Percentiles rank a stretch among this genome's conserved stretches.
Evolutionary conservation across 2,888 invertebrate genomes (phyloP).

Genomic region (Hemithea aestivaria): DNA sequence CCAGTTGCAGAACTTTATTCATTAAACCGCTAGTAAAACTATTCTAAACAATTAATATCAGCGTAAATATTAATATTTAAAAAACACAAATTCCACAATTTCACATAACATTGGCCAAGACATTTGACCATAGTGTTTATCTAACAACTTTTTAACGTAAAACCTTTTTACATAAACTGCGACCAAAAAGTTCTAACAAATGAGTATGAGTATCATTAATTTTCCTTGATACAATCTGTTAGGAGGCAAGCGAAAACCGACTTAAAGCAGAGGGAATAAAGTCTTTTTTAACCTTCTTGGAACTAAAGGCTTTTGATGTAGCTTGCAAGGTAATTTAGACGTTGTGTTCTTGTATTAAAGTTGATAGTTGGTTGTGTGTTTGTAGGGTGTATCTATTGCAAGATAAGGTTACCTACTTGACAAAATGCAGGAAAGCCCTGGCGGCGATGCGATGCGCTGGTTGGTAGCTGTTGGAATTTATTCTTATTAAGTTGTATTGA

Average conservation of each 20-base stretch:
- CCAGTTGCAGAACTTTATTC: too few species aligned
- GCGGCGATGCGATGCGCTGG: constrained; percentile 29
- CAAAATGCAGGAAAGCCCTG: constrained; percentile 45
- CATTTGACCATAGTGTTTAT: constrained; percentile 1
- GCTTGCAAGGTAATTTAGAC: constrained; percentile 14
- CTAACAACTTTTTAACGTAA: too few species aligned
- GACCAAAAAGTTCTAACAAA: constrained; percentile 6
- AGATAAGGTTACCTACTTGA: constrained; percentile 40
- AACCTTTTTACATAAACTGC: constrained; percentile 3
- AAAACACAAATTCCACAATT: too few species aligned
- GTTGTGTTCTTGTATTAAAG: constrained; percentile 20
- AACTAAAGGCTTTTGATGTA: background rate
- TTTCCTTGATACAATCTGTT: constrained; percentile 25
- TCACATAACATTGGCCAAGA: constrained; percentile 1
- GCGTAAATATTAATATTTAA: too few species aligned
- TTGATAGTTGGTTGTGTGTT: constrained; percentile 23
- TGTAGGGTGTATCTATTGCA: constrained; percentile 18
- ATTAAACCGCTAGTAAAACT: too few species aligned
- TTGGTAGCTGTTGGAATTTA: constrained; percentile 5
- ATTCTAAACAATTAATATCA: too few species aligned
- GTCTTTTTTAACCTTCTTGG: constrained; percentile 6
- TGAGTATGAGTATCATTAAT: constrained; percentile 7
- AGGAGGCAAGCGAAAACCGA: constrained; percentile 14
- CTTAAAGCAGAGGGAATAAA: constrained; percentile 7
- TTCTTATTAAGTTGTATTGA: constrained; percentile 1